These are phyloP conservation scores for Hoplias malabaricus DNA, from an alignment of 2,113 vertebrate species.

Conservation along the genomic window DNA sequence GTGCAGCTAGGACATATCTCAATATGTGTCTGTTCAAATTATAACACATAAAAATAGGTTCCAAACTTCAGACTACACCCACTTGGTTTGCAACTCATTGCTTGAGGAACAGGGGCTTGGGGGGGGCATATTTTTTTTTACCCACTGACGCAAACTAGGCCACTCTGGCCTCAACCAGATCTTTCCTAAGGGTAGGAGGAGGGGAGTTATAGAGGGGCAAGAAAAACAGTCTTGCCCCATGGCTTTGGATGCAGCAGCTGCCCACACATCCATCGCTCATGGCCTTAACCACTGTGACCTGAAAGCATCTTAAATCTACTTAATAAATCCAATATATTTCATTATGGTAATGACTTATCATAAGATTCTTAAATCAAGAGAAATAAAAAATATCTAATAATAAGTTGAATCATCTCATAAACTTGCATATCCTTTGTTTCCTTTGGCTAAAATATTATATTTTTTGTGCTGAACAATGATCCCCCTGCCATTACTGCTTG, in stretches of 20 bases:
- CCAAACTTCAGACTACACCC: neutral
- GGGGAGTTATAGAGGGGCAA: neutral
- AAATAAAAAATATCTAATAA: too few relatives aligned
- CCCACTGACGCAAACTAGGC: constrained; percentile 30
- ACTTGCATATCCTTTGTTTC: too few relatives aligned
- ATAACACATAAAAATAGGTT: too few relatives aligned
- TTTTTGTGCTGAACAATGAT: constrained; percentile 38
- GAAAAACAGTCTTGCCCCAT: constrained; percentile 15
- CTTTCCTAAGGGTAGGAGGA: neutral
- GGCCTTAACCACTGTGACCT: too few relatives aligned
- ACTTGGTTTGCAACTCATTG: neutral
- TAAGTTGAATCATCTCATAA: too few relatives aligned
- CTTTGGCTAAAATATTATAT: too few relatives aligned
- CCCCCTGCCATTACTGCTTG: neutral
- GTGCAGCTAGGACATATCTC: too few relatives aligned
- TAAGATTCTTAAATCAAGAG: too few relatives aligned
- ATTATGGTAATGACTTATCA: too few relatives aligned
- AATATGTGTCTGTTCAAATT: too few relatives aligned
- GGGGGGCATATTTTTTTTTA: neutral
- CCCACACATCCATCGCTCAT: constrained; percentile 24
- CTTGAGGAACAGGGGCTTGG: neutral
- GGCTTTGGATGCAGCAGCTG: constrained; percentile 9
- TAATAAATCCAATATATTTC: too few relatives aligned
- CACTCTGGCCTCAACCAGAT: constrained; percentile 41
- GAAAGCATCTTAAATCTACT: too few relatives aligned